A percentile compares a stretch with the other conserved stretches of the same genome.
These are phyloP conservation scores for Aspiorhynchus laticeps DNA, from an alignment of 2,113 vertebrate species.

Conservation along the genomic window DNA sequence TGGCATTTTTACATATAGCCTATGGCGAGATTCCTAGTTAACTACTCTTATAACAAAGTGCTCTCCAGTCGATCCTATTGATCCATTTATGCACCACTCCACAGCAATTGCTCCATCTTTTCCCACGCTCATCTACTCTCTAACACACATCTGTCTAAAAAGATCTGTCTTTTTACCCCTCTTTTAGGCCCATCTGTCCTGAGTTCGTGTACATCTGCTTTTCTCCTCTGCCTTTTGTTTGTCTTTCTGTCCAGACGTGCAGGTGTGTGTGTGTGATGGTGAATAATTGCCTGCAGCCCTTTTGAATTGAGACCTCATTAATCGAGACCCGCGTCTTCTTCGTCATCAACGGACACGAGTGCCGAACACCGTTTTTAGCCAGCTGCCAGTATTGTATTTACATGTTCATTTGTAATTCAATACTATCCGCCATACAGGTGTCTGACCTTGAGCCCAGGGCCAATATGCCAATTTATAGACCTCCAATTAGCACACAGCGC, in stretches of 20 bases:
- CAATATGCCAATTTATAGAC: constrained; percentile 66
- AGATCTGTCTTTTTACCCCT: neutral
- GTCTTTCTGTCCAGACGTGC: neutral
- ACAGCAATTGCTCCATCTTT: neutral
- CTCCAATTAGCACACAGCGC: constrained; percentile 71
- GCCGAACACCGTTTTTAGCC: constrained; percentile 14
- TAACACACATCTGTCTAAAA: neutral
- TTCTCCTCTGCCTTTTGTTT: neutral
- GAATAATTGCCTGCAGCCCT: constrained; percentile 23
- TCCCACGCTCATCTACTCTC: neutral
- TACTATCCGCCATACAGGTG: constrained; percentile 62
- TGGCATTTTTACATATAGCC: neutral
- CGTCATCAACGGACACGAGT: neutral
- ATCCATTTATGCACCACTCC: constrained; percentile 3
- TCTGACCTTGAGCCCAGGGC: constrained; percentile 66
- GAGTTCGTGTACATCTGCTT: neutral
- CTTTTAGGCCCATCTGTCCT: constrained; percentile 26
- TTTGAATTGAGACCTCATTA: constrained; percentile 25
- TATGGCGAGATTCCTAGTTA: neutral
- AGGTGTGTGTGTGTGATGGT: neutral
- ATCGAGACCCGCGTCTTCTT: neutral
- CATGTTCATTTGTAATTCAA: constrained; percentile 64
- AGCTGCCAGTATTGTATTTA: constrained; percentile 64
- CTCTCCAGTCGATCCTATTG: constrained; percentile 41
- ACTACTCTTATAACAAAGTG: constrained; percentile 42